Evolutionary conservation across 2,797 vertebrate species (phyloP), one percentile per base, ranked within the genome.

Genomic region (Carapus acus): DNA sequence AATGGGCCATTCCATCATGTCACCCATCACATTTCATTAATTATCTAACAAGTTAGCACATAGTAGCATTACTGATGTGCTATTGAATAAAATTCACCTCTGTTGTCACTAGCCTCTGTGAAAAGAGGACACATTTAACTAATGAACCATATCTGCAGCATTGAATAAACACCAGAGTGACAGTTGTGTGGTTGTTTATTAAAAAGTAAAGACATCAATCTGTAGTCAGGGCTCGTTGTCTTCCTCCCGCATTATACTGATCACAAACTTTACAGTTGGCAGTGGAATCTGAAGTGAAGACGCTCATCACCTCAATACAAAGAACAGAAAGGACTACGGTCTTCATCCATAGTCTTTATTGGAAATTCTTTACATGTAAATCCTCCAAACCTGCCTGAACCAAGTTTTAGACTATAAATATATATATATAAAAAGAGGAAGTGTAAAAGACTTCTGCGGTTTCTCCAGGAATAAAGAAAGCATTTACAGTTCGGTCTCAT

Each of bases 371-470:
- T 83, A 85, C 74, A 82, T 40, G 55, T 71, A 64, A 82, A 68
- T 66, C 68, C 52, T 80, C 62, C 42, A 63, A 58, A 29, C 65
- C 62, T 62, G 65, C 61, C 67, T 67, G 70, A 69, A 68, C 73
- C 70, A 67, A 72, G 58, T 58, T 73, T 77, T 71, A 78, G 71
- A 77, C 82, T 84, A 84, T 86, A 82, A 82, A 86, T 82, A 86
- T 79, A 80, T 77, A n/a, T n/a, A 74, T 71, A 70, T 74, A 77
- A 70, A 77, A 39, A 78, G 80, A 74, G 14, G 49, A 70, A 61
- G 75, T 81, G 82, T 83, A 81, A 86, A 87, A 81, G 77, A 73
- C 60, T 79, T 81, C 74, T 66, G 71, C 67, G 71, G 74, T 70
- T 79, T 68, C 64, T 78, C 67, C 65, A 67, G 71, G 72, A 84